Percentiles rank a stretch among this genome's conserved stretches.
These are phyloP conservation scores for Sipha maydis DNA, from an alignment of 2,888 invertebrate species.

Conservation along the genomic window DNA sequence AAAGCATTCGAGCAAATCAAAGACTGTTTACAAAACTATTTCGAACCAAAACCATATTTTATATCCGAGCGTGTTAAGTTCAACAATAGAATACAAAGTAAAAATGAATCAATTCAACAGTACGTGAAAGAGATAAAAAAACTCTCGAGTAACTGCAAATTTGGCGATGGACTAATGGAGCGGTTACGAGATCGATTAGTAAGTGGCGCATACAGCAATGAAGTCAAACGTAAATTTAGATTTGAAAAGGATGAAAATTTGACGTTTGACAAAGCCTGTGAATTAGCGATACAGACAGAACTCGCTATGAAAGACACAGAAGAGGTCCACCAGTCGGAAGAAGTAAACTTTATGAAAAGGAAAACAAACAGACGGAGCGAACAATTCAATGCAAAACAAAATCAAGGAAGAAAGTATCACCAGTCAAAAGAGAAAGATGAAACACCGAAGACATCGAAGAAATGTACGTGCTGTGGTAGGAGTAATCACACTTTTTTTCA, in stretches of 20 bases:
- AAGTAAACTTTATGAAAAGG: no score
- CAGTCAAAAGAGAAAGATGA: no score
- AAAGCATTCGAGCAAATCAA: no score
- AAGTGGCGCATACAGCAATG: neutral
- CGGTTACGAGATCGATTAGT: neutral
- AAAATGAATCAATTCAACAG: constrained; percentile 1
- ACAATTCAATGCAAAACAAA: no score
- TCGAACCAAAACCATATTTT: neutral
- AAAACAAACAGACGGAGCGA: no score
- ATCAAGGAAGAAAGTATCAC: no score
- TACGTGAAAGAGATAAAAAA: neutral
- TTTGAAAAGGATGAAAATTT: constrained; percentile 17
- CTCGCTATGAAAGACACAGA: no score
- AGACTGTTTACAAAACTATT: no score
- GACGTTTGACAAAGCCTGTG: neutral
- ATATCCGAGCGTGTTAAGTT: neutral
- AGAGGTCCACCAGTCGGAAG: no score
- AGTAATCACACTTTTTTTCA: no score
- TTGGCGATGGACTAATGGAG: neutral
- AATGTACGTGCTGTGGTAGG: no score
- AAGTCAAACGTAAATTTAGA: constrained; percentile 1
- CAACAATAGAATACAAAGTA: neutral
- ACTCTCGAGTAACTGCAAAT: constrained; percentile 6
- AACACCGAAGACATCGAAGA: no score
- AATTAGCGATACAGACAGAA: neutral